Evolutionary conservation across 2,888 invertebrate genomes (phyloP).

Genomic region (Leptinotarsa peninsularis): DNA sequence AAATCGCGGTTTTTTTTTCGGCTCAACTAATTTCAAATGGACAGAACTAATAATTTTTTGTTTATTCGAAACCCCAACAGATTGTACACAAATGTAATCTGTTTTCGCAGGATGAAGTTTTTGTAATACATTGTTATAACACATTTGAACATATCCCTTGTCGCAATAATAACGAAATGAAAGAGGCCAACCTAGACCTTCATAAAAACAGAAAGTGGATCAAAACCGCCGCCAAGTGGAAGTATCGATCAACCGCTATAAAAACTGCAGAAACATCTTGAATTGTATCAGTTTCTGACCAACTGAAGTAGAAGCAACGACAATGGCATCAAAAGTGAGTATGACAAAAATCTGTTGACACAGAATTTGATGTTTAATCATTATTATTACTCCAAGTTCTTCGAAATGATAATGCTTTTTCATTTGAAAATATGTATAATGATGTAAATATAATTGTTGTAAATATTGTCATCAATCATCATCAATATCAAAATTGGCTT

Average conservation of each 20-base stretch:
- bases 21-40: too few relatives aligned
- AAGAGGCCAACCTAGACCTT: slow-evolving; percentile 61
- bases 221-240: slow-evolving; percentile 34
- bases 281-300: slow-evolving; percentile 53
- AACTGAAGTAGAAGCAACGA: slow-evolving; percentile 47
- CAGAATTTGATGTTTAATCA: background rate
- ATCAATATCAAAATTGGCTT: too few relatives aligned
- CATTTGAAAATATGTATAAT: too few relatives aligned
- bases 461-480: too few relatives aligned
- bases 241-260: slow-evolving; percentile 43
- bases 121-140: too few relatives aligned
- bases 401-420: background rate
- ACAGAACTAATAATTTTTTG: too few relatives aligned
- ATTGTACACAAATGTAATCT: too few relatives aligned
- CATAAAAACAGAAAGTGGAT: slow-evolving; percentile 62
- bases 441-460: too few relatives aligned
- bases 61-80: too few relatives aligned
- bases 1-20: too few relatives aligned
- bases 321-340: slow-evolving; percentile 60
- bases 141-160: too few relatives aligned
- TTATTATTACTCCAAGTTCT: background rate
- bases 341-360: background rate
- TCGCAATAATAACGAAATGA: background rate
- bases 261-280: slow-evolving; percentile 47
- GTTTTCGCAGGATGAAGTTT: too few relatives aligned